Conservation (phyloP, 2,797 vertebrate genomes). For the Phalloptychus januarius region DNA sequence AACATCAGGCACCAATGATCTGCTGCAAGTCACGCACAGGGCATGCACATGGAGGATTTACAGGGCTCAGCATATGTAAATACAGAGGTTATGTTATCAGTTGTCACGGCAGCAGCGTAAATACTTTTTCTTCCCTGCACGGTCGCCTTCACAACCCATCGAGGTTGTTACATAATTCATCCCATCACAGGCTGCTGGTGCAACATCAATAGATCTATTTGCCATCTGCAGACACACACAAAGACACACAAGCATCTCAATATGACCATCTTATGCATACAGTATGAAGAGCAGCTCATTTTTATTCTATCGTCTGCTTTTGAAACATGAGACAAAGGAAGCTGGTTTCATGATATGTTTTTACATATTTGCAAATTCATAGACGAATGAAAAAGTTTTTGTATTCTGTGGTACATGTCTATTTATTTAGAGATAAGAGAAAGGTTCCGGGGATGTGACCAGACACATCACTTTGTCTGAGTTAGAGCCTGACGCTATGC, state of each 20-base stretch:
- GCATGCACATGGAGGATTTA: constrained; percentile 41
- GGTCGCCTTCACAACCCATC: constrained; percentile 47
- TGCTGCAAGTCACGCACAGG: constrained; percentile 33
- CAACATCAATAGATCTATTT: constrained; percentile 63
- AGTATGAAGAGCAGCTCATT: constrained; percentile 12
- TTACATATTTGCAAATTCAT: neutral
- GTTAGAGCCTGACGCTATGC: constrained; percentile 32
- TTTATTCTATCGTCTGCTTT: constrained; percentile 20
- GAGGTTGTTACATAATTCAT: constrained; percentile 74
- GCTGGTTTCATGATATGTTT: neutral
- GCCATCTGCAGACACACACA: constrained; percentile 40
- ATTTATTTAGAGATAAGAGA: too few species aligned
- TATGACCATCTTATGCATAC: constrained; percentile 16
- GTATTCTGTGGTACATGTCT: neutral
- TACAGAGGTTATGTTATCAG: constrained; percentile 55
- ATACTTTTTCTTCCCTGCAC: constrained; percentile 41
- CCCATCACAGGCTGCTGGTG: constrained; percentile 47
- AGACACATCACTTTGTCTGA: constrained; percentile 16
- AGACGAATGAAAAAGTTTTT: neutral
- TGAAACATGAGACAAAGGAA: constrained; percentile 5
- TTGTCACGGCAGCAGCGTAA: constrained; percentile 57
- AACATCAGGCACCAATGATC: constrained; percentile 37
- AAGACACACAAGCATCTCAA: constrained; percentile 33
- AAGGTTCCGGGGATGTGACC: neutral
- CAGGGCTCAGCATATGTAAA: constrained; percentile 53